phyloP scores from a whole-genome alignment of 2,113 vertebrate genomes.

The Phylloscopus trochilus region DNA sequence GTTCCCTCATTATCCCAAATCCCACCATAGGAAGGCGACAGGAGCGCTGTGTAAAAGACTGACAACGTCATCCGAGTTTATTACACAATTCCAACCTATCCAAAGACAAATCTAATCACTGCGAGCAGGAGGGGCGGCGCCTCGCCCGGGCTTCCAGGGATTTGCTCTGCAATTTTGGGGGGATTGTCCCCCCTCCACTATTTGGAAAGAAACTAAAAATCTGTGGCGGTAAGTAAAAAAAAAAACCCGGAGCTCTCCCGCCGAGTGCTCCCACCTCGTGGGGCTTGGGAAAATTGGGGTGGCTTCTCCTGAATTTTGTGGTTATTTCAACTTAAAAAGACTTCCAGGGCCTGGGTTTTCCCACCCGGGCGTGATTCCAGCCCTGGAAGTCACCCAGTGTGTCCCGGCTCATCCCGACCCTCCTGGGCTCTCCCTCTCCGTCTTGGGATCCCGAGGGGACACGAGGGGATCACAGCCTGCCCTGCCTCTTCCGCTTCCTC shows the following conservation, averaged over 20 bases:
- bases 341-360: conserved; percentile 21
- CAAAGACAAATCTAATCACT: conserved; percentile 79
- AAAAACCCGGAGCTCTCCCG: conserved; percentile 53
- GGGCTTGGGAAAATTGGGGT: not conserved
- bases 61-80: conserved; percentile 83
- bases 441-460: not conserved
- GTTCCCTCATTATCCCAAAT: not conserved
- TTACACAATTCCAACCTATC: conserved; percentile 84
- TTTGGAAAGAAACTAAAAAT: conserved; percentile 78
- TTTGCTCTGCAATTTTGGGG: not conserved
- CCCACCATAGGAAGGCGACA: not conserved
- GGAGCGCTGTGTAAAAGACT: conserved; percentile 74
- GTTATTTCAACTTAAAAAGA: conserved; percentile 56
- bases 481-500: conserved; percentile 64
- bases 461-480: not conserved
- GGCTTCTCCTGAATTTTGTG: not conserved
- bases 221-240: conserved; percentile 74
- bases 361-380: not conserved
- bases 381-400: not conserved
- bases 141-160: conserved; percentile 27
- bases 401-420: not conserved
- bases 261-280: not conserved
- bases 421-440: not conserved
- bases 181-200: conserved; percentile 33
- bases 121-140: conserved; percentile 70